Percentiles rank a stretch among this genome's conserved stretches.
Conservation (phyloP, 2,888 invertebrate species). For the Dynastes maya region DNA sequence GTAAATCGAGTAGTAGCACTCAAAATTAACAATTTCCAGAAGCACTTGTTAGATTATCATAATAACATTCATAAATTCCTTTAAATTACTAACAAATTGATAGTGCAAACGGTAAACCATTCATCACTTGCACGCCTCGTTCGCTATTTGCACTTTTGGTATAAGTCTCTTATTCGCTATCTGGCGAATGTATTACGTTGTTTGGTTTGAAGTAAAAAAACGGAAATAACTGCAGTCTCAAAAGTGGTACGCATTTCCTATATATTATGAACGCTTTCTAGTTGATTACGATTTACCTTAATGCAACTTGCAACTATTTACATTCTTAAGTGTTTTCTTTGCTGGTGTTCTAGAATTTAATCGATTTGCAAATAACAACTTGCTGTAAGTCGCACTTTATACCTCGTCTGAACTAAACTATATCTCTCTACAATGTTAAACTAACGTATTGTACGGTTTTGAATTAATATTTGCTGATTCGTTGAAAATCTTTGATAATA, state of each 20-base stretch:
- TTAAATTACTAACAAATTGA: not conserved
- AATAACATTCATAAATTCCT: not conserved
- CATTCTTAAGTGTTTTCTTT: too few relatives aligned
- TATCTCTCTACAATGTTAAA: not conserved
- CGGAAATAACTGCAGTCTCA: constrained; percentile 1
- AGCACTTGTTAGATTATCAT: too few relatives aligned
- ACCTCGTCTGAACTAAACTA: not conserved
- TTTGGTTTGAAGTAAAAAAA: not conserved
- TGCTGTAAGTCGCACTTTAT: not conserved
- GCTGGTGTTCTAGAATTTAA: too few relatives aligned
- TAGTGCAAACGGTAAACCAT: not conserved
- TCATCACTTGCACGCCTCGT: not conserved
- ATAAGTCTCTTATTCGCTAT: not conserved
- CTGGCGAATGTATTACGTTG: not conserved
- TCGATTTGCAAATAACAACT: too few relatives aligned
- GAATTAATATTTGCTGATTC: too few relatives aligned
- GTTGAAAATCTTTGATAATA: too few relatives aligned
- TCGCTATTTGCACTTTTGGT: not conserved
- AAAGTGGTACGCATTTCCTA: constrained; percentile 10
- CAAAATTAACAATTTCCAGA: too few relatives aligned
- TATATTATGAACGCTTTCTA: constrained; percentile 23
- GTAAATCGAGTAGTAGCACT: too few relatives aligned
- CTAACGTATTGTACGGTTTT: not conserved
- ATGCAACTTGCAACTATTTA: not conserved
- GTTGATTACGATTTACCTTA: too few relatives aligned